Base-by-base conservation (phyloP, 2,888 invertebrate species). In the Trichopria drosophilae region DNA sequence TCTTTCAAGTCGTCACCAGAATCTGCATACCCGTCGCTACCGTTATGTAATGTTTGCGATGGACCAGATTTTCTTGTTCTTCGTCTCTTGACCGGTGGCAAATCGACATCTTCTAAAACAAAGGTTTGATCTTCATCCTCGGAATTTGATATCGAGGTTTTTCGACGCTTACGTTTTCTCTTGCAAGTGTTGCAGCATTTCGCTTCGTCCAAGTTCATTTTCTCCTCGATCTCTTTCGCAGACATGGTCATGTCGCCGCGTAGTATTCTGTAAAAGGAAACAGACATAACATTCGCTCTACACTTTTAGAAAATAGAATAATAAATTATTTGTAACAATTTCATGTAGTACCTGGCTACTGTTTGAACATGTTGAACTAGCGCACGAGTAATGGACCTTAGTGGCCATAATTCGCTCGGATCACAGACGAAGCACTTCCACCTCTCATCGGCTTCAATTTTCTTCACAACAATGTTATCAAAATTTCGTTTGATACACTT, bases 391-490 rank as follows among this genome's bases (percentile, higher is more conserved):
- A 82, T 75, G n/a, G 86, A 85, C 23, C 88, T 79, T 13, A 84
- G 71, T 19, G 82, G 81, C 77, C 81, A 84, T 22, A 89, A 69
- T 65, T 85, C 84, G 51, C 78, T 80, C 1, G 85, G 81, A 61
- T 84, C 82, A 67, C 90, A 90, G 36, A 83, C 84, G 63, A 89
- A 89, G 73, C 90, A 90, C 66, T 83, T 83, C 90, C 90, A 90
- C 64, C 86, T 87, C 69, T 90, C 89, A 59, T 85, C 84, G 49
- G 83, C 84, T 67, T 87, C 85, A 59, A 90, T 88, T 68, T 84
- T 84, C 44, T 81, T 83, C 19, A 88, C 82, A 65, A 84, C 84
- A 15, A 80, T 75, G 3, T 76, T 64, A 7, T 88, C 86, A 48
- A 88, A 80, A 71, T 90, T 90, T 49, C 84, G 81, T 54, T 82